Conservation (phyloP, 2,797 vertebrate genomes). For the Linurgus olivaceus region DNA sequence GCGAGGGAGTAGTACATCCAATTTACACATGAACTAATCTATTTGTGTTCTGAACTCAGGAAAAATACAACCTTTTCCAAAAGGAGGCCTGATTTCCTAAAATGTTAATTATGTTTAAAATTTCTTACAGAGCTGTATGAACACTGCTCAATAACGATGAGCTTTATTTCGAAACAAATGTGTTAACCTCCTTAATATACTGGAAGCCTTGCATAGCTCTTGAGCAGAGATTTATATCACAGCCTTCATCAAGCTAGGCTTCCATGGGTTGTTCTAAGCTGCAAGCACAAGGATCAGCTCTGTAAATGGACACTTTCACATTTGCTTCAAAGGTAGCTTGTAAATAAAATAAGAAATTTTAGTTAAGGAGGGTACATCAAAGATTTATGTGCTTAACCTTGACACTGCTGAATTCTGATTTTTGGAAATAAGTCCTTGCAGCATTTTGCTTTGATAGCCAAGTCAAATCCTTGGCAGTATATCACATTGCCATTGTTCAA, state of each 20-base stretch:
- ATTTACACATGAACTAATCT: background rate
- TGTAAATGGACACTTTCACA: background rate
- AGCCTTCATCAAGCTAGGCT: background rate
- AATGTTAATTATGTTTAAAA: conserved; percentile 2
- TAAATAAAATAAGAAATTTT: background rate
- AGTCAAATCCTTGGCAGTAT: background rate
- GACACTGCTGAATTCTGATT: background rate
- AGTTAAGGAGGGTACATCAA: background rate
- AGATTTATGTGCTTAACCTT: background rate
- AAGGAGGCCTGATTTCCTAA: background rate
- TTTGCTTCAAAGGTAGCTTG: background rate
- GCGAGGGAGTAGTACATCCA: background rate
- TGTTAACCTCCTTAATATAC: background rate
- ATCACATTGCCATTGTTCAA: background rate
- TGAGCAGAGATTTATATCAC: background rate
- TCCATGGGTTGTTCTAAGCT: background rate
- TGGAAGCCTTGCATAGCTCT: background rate
- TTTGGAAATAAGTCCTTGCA: background rate
- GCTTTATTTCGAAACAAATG: conserved; percentile 16
- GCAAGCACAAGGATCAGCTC: background rate
- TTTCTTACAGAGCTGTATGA: background rate
- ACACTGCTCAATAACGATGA: background rate
- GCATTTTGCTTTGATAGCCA: background rate
- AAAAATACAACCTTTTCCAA: background rate
- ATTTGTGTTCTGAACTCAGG: background rate